These are phyloP conservation scores for Nannoperca obscura DNA, from an alignment of 2,797 vertebrate species.

Conservation along the genomic window DNA sequence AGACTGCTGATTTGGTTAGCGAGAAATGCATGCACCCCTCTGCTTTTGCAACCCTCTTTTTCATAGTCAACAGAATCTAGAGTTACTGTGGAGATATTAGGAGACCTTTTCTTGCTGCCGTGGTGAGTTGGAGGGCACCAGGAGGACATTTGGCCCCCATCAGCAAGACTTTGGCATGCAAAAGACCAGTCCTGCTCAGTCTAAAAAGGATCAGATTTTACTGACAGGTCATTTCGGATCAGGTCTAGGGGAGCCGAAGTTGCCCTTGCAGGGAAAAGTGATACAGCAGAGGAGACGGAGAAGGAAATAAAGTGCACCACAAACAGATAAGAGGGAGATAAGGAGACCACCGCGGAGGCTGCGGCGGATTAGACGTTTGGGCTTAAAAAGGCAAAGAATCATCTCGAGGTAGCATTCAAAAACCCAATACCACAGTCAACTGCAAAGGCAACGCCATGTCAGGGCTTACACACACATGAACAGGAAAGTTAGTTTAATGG, in stretches of 20 bases:
- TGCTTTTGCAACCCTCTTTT: conserved; percentile 67
- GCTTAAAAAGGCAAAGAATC: conserved; percentile 46
- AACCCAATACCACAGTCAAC: conserved; percentile 4
- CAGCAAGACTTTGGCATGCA: conserved; percentile 78
- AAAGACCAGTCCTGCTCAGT: conserved; percentile 70
- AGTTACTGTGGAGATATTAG: conserved; percentile 78
- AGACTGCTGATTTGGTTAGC: conserved; percentile 69
- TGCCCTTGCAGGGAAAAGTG: conserved; percentile 84
- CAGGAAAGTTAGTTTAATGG: conserved; percentile 1
- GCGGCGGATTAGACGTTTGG: conserved; percentile 51
- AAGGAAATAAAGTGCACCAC: conserved; percentile 78
- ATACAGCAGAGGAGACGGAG: conserved; percentile 70
- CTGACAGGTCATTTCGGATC: conserved; percentile 81
- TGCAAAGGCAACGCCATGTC: background rate
- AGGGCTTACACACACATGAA: conserved; percentile 1
- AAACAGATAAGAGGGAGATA: conserved; percentile 77
- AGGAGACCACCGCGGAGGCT: conserved; percentile 57
- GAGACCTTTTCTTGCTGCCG: conserved; percentile 74
- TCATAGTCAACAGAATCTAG: conserved; percentile 80
- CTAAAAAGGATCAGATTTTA: conserved; percentile 85
- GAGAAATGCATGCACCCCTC: conserved; percentile 33
- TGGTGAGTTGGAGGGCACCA: conserved; percentile 77
- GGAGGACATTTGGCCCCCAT: conserved; percentile 76
- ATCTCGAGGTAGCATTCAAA: conserved; percentile 47
- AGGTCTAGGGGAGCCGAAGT: conserved; percentile 69